Evolutionary conservation across 1,140 invertebrate genomes (phyloP), one percentile per base, ranked within the genome.

Genomic region (Piezodorus guildinii): DNA sequence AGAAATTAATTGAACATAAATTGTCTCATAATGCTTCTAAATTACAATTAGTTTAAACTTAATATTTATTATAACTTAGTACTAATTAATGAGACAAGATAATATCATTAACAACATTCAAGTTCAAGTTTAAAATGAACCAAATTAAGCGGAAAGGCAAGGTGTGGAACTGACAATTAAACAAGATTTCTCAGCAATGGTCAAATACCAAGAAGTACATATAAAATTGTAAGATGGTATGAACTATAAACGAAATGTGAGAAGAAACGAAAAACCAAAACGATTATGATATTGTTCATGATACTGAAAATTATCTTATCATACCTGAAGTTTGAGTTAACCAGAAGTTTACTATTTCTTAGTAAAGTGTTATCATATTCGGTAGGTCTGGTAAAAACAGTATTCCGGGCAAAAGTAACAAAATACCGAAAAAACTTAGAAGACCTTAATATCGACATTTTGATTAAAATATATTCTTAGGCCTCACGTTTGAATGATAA

Each of bases 341-440:
- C 76, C 63, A 77, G 69, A 69, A 75, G 75, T 67, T 76, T 73
- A 30, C 74, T 70, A 56, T 72, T 75, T 66, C 77, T 76, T 17
- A 79, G 65, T 23, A 80, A 70, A 65, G 68, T 76, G 34, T 70
- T 75, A 69, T 81, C 79, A 63, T 75, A 74, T 66, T 80, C 77
- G 45, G 76, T 72, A 19, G 81, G 77, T 2, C 80, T 77, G 69
- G 80, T 84, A 45, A 83, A 74, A 56, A 83, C 79, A 52, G 85
- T 75, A 70, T 81, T 85, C 68, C 81, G 75, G 30, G 83, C 82
- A 67, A 84, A 82, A 71, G 83, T 81, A 63, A 81, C 81, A 69
- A 85, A 83, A 75, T 83, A 83, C 68, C 83, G 76, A 45, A 84
- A 77, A 76, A 85, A 82, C 74, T 85, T 85, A 21, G 82, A 83